These are phyloP conservation scores for Pygmarrhopalites habei DNA, from an alignment of 1,140 invertebrate species.

Conservation along the genomic window DNA sequence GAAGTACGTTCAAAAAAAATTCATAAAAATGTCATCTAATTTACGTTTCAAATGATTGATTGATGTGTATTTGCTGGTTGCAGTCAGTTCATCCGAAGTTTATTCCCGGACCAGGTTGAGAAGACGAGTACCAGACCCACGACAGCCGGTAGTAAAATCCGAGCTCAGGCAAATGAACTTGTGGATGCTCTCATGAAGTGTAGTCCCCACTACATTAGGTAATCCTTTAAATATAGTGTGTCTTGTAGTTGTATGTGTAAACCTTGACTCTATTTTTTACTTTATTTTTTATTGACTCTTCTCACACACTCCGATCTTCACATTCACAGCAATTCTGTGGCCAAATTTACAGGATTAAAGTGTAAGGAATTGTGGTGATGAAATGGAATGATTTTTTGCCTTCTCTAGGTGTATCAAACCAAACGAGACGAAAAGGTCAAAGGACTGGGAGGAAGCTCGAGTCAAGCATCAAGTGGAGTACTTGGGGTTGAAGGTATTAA, in stretches of 20 bases:
- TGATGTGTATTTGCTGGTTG: too few relatives aligned
- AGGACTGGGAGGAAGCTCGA: conserved; percentile 61
- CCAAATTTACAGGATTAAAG: too few relatives aligned
- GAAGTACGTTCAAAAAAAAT: conserved; percentile 50
- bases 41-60: too few relatives aligned
- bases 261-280: too few relatives aligned
- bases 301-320: too few relatives aligned
- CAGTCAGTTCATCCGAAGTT: conserved; percentile 54
- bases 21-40: background rate
- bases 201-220: conserved; percentile 61
- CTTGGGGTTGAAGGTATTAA: conserved; percentile 34
- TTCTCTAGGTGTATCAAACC: conserved; percentile 62
- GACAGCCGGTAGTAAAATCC: conserved; percentile 66
- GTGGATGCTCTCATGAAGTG: conserved; percentile 64
- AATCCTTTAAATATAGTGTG: too few relatives aligned
- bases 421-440: conserved; percentile 64
- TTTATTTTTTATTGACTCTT: too few relatives aligned
- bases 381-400: too few relatives aligned
- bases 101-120: conserved; percentile 57
- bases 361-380: too few relatives aligned
- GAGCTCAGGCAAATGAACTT: conserved; percentile 63
- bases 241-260: background rate
- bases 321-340: too few relatives aligned
- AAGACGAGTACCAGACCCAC: conserved; percentile 57
- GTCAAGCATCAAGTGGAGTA: conserved; percentile 55